Conservation (phyloP, 1,140 invertebrate species). For the Hylaeus anthracinus region DNA sequence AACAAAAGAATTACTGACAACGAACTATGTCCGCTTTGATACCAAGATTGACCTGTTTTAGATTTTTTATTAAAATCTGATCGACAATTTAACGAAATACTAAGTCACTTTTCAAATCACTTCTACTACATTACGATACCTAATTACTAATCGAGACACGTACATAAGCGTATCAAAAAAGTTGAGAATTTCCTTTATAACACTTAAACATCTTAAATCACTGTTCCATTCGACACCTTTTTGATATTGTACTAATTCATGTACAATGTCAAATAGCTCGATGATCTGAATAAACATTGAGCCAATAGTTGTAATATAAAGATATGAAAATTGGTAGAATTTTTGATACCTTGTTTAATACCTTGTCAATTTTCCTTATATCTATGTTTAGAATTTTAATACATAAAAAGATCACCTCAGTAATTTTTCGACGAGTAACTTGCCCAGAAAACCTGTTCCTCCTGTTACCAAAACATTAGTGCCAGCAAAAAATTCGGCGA, state of each 20-base stretch:
- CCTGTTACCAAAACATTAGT: slow-evolving; percentile 80
- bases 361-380: too few relatives aligned
- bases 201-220: too few relatives aligned
- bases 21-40: too few relatives aligned
- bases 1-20: too few relatives aligned
- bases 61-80: not conserved
- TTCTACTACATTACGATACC: not conserved
- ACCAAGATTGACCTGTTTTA: too few relatives aligned
- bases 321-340: not conserved
- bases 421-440: slow-evolving; percentile 86
- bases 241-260: not conserved
- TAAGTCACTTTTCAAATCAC: not conserved
- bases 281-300: not conserved
- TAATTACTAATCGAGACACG: not conserved
- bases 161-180: not conserved
- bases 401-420: slow-evolving; percentile 73
- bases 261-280: not conserved
- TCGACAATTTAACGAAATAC: not conserved
- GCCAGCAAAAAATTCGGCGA: slow-evolving; percentile 68
- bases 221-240: too few relatives aligned
- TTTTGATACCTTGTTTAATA: not conserved
- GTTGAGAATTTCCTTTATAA: too few relatives aligned
- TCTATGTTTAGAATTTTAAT: too few relatives aligned
- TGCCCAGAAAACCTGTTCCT: slow-evolving; percentile 86
- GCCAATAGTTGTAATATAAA: too few relatives aligned